Conservation (phyloP, 2,113 vertebrate species). For the Microtus oregoni region DNA sequence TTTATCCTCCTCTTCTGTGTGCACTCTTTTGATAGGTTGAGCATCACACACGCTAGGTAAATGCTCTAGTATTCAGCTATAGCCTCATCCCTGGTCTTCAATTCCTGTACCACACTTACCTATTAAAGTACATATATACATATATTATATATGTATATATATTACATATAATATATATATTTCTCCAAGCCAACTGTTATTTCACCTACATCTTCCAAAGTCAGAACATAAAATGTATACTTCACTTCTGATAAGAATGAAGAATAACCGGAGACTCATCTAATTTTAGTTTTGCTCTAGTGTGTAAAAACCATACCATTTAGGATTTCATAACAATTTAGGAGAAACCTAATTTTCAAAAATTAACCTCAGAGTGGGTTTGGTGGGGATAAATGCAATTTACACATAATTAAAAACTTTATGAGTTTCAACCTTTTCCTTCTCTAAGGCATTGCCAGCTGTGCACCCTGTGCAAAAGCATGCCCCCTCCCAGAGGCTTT, state of each 20-base stretch:
- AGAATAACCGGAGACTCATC: constrained; percentile 29
- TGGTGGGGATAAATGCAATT: not conserved
- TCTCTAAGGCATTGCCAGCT: not conserved
- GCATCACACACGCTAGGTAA: not conserved
- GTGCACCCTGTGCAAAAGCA: not conserved
- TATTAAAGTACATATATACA: not conserved
- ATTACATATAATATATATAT: no score
- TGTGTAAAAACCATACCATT: not conserved
- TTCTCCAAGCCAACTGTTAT: not conserved
- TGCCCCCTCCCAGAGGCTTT: not conserved
- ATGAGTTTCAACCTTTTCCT: constrained; percentile 40
- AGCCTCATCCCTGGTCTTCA: not conserved
- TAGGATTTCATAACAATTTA: constrained; percentile 22
- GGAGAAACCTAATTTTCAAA: not conserved
- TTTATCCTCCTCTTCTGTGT: not conserved
- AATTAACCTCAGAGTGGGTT: constrained; percentile 6
- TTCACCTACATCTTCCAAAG: constrained; percentile 1
- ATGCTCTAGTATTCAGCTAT: no score
- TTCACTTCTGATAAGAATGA: not conserved
- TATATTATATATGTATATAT: no score
- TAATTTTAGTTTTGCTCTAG: not conserved
- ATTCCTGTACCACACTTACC: not conserved
- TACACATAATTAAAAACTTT: constrained; percentile 11
- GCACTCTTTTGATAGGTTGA: not conserved
- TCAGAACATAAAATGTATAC: not conserved